A percentile compares a stretch with the other conserved stretches of the same genome.
Conservation (phyloP, 2,888 invertebrate genomes). For the Eugnorisma glareosa region DNA sequence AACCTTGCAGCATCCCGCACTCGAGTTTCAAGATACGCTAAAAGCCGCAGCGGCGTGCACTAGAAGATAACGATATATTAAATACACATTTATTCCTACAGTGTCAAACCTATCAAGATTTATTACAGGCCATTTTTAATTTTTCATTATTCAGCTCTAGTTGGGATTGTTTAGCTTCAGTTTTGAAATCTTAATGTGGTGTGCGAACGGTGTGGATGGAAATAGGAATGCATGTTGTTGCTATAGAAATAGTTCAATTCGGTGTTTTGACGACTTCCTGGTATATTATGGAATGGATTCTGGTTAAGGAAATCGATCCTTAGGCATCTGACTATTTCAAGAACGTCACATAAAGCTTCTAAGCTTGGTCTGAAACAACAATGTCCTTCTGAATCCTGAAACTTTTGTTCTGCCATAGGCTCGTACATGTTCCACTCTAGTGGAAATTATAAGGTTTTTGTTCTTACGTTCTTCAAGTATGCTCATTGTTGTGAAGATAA, state of each 20-base stretch:
- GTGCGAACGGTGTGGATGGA: slow-evolving; percentile 9
- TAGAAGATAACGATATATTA: slow-evolving; percentile 65
- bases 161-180: slow-evolving; percentile 16
- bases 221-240: slow-evolving; percentile 10
- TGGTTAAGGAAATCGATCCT: neutral
- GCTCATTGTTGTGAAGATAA: neutral
- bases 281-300: neutral
- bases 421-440: neutral
- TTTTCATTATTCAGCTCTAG: slow-evolving; percentile 56
- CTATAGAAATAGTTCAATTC: neutral
- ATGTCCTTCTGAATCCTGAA: neutral
- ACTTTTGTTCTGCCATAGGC: neutral
- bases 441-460: neutral
- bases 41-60: slow-evolving; percentile 69
- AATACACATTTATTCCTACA: slow-evolving; percentile 68
- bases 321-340: neutral
- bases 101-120: slow-evolving; percentile 70
- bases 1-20: slow-evolving; percentile 62
- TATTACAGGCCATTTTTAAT: slow-evolving; percentile 62
- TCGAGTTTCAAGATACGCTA: slow-evolving; percentile 70
- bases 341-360: neutral
- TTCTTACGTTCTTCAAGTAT: neutral
- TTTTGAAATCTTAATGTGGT: slow-evolving; percentile 25
- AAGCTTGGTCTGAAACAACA: neutral
- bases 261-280: neutral